phyloP scores from a whole-genome alignment of 2,113 vertebrate species.

The Phasianus colchicus region DNA sequence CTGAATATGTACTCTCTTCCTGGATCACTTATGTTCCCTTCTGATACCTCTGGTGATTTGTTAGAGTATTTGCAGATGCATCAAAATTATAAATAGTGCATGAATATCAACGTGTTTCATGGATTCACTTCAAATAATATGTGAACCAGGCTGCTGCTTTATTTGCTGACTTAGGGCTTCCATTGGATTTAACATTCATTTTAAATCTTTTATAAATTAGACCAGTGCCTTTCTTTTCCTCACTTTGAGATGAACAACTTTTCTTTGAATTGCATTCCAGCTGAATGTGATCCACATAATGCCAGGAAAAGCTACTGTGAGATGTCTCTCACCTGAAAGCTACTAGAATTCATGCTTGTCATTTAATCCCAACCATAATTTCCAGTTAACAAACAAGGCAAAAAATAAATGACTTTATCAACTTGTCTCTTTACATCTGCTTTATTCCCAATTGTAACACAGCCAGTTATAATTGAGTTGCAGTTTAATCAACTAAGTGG shows the following conservation, averaged over 20 bases:
- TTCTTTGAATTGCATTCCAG: background rate
- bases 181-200: background rate
- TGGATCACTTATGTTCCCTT: background rate
- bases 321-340: background rate
- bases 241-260: background rate
- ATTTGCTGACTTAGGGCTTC: background rate
- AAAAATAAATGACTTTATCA: background rate
- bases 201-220: background rate
- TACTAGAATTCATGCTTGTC: background rate
- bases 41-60: background rate
- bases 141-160: background rate
- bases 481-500: conserved; percentile 24
- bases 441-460: background rate
- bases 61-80: background rate
- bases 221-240: background rate
- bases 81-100: background rate
- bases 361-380: background rate
- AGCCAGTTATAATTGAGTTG: conserved; percentile 9
- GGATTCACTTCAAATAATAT: background rate
- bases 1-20: background rate
- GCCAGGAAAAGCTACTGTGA: background rate
- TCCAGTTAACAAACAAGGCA: background rate
- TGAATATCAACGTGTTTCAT: background rate
- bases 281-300: background rate
- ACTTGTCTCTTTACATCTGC: background rate